phyloP scores from a whole-genome alignment of 2,797 vertebrate genomes.

The Pseudochirops corinnae region DNA sequence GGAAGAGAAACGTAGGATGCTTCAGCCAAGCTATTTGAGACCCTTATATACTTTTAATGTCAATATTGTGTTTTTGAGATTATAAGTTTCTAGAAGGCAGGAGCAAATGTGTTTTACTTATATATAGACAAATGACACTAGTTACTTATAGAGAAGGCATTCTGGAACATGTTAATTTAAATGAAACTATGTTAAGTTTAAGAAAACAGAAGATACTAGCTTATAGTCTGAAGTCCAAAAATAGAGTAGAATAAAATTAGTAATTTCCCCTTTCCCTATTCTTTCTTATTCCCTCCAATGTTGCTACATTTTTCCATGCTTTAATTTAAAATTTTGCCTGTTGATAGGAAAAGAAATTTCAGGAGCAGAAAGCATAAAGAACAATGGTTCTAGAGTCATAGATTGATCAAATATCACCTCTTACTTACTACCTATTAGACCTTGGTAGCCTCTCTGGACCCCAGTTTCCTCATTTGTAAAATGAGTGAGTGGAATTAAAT shows the following conservation, averaged over 20 bases:
- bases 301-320: neutral
- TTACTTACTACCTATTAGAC: neutral
- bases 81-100: neutral
- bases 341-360: neutral
- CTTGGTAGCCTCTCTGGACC: neutral
- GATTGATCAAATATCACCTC: neutral
- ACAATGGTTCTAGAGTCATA: neutral
- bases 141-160: neutral
- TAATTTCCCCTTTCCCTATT: neutral
- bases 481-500: neutral
- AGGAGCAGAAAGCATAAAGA: neutral
- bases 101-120: neutral
- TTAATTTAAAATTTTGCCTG: neutral
- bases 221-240: neutral
- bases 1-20: neutral
- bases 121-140: neutral
- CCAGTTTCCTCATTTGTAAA: neutral
- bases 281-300: neutral
- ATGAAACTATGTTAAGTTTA: neutral
- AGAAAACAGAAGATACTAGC: neutral
- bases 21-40: neutral
- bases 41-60: neutral
- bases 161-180: neutral
- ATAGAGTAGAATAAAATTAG: neutral
- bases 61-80: neutral